Percentiles rank a stretch among this genome's conserved stretches.
Conservation (phyloP, 2,113 vertebrate genomes). For the Pseudorasbora parva region DNA sequence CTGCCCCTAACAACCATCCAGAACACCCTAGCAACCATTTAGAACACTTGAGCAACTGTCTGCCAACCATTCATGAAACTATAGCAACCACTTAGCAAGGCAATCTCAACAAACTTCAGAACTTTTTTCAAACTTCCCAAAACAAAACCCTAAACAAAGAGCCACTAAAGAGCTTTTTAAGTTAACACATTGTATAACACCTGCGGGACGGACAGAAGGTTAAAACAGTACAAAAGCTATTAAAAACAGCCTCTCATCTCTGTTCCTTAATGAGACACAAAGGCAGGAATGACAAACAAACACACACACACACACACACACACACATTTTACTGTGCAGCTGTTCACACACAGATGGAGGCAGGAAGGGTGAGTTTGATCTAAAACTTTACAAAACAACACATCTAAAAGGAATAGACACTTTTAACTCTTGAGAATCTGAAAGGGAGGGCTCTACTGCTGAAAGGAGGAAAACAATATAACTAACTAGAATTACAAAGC, state of each 20-base stretch:
- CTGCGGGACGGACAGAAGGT: background rate
- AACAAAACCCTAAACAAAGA: background rate
- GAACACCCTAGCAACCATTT: background rate
- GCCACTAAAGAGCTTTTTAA: background rate
- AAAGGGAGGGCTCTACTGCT: too few relatives aligned
- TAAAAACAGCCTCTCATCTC: background rate
- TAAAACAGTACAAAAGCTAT: background rate
- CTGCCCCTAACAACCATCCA: background rate
- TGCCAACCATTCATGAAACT: background rate
- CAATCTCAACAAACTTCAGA: background rate
- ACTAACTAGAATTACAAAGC: conserved; percentile 5
- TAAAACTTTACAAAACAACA: conserved; percentile 53
- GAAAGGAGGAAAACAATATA: conserved; percentile 3
- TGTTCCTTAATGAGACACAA: conserved; percentile 15
- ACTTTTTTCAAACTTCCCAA: background rate
- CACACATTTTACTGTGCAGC: conserved; percentile 65
- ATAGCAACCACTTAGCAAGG: background rate
- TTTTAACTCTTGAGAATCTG: background rate
- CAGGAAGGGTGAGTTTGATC: conserved; percentile 35
- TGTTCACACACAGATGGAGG: conserved; percentile 58
- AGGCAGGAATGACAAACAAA: background rate
- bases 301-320: conserved; percentile 43
- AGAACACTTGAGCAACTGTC: background rate
- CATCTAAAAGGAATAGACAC: background rate
- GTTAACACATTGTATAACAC: conserved; percentile 10